A percentile compares a stretch with the other conserved stretches of the same genome.
Conservation (phyloP, 2,113 vertebrate species). For the Holacanthus passer region DNA sequence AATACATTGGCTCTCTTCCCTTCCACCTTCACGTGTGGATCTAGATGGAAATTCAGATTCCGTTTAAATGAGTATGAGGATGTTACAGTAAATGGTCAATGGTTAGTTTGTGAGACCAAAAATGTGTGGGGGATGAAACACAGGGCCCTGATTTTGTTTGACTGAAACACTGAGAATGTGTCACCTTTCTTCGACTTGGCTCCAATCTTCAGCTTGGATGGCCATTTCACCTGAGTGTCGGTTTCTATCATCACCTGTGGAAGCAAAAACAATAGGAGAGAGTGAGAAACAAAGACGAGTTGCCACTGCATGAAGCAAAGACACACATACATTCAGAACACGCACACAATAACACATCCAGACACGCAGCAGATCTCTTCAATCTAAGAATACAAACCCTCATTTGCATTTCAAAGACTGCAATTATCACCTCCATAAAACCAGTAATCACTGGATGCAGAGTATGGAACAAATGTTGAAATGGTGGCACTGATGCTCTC, state of each 20-base stretch:
- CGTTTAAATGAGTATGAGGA: not conserved
- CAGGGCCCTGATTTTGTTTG: not conserved
- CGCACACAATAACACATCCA: conserved; percentile 20
- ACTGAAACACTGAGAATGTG: not conserved
- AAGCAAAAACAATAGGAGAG: conserved; percentile 42
- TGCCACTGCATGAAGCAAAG: conserved; percentile 31
- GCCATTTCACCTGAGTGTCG: conserved; percentile 88
- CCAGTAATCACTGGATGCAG: conserved; percentile 48
- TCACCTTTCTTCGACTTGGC: conserved; percentile 89
- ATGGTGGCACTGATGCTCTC: conserved; percentile 4
- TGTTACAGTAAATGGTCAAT: not conserved
- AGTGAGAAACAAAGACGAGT: conserved; percentile 31
- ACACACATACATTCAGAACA: conserved; percentile 15
- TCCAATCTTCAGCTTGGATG: conserved; percentile 88
- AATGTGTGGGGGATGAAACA: not conserved
- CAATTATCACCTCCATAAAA: conserved; percentile 68
- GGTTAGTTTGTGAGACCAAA: not conserved
- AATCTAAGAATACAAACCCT: conserved; percentile 55
- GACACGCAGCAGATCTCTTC: conserved; percentile 28
- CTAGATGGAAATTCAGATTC: conserved; percentile 53
- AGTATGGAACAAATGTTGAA: conserved; percentile 40
- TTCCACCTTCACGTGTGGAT: conserved; percentile 88
- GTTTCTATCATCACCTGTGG: conserved; percentile 87
- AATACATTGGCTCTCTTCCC: conserved; percentile 80
- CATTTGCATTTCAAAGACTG: conserved; percentile 73